Conservation (phyloP, 2,797 vertebrate genomes). For the Ibycter americanus region DNA sequence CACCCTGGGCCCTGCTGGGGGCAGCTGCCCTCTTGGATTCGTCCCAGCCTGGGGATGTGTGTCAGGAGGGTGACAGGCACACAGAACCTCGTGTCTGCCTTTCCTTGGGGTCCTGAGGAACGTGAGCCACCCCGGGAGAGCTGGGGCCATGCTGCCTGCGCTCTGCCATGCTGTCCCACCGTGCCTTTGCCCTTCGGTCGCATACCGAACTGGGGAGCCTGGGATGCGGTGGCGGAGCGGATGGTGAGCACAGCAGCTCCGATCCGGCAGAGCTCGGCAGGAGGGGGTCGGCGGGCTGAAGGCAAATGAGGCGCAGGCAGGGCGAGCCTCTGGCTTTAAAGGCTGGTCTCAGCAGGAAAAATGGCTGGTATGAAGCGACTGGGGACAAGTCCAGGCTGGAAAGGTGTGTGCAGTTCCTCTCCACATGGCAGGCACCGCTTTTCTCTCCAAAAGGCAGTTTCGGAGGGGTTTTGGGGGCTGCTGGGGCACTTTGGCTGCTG, state of each 20-base stretch:
- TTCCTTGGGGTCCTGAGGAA: not conserved
- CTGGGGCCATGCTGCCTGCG: not conserved
- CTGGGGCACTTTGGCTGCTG: not conserved
- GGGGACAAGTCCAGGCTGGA: slow-evolving; percentile 59
- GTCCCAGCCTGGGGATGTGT: not conserved
- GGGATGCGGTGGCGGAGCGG: not conserved
- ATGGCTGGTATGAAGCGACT: slow-evolving; percentile 50
- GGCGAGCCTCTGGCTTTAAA: not conserved
- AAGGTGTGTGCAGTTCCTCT: not conserved
- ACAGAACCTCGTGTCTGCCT: not conserved
- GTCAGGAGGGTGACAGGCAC: not conserved
- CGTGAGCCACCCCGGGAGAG: accelerated
- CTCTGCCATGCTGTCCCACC: not conserved
- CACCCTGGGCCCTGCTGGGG: not conserved
- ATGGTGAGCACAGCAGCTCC: not conserved
- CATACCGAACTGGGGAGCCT: accelerated
- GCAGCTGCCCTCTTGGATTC: not conserved
- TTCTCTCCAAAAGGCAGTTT: not conserved
- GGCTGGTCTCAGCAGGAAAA: slow-evolving; percentile 27
- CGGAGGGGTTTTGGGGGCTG: not conserved
- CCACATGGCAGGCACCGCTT: accelerated
- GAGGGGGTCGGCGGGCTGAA: accelerated
- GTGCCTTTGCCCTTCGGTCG: not conserved
- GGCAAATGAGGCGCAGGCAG: accelerated
- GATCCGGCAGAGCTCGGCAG: not conserved